Percentiles rank a stretch among this genome's conserved stretches.
Evolutionary conservation across 2,113 vertebrate species (phyloP).

Genomic region (Panurus biarmicus): DNA sequence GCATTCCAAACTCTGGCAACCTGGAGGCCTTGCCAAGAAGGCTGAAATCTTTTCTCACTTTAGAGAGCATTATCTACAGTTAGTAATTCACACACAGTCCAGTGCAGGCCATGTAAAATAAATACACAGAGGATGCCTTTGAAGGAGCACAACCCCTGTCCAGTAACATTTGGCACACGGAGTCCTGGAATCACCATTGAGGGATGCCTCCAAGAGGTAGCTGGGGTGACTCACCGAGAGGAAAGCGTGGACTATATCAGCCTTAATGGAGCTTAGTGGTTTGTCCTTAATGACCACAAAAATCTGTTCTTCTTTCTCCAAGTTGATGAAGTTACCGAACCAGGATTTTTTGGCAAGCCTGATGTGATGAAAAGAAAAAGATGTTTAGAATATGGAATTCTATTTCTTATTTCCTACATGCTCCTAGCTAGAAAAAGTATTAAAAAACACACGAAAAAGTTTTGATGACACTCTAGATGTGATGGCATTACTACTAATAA

Average conservation of each 20-base stretch:
- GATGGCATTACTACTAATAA: neutral
- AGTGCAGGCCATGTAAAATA: neutral
- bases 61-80: neutral
- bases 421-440: neutral
- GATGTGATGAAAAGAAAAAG: neutral
- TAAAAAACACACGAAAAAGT: neutral
- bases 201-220: neutral
- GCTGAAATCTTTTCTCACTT: neutral
- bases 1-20: neutral
- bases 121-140: neutral
- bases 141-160: neutral
- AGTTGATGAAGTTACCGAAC: slow-evolving; percentile 98
- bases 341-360: slow-evolving; percentile 99
- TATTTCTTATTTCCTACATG: neutral
- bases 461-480: neutral
- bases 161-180: neutral
- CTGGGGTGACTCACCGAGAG: slow-evolving; percentile 83
- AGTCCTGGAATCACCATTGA: neutral
- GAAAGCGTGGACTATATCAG: slow-evolving; percentile 97
- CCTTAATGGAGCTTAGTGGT: slow-evolving; percentile 98
- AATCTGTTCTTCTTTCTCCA: slow-evolving; percentile 99
- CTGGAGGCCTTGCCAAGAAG: neutral
- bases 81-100: neutral
- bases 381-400: neutral
- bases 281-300: slow-evolving; percentile 98